Evolutionary conservation across 2,888 invertebrate genomes (phyloP).

Genomic region (Andricus quercusramuli): DNA sequence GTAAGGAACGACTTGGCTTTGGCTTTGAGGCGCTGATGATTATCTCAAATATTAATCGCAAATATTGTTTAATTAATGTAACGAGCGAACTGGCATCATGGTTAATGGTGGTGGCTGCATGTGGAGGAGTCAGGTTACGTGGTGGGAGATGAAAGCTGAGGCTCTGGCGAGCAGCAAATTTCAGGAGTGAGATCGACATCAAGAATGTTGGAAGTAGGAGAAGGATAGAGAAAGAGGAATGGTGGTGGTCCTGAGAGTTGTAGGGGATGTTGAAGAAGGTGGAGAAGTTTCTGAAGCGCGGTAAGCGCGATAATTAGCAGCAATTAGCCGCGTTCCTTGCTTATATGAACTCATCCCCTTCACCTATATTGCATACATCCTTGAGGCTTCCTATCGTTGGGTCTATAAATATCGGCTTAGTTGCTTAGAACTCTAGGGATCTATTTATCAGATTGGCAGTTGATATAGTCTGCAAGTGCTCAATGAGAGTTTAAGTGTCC

Average conservation of each 20-base stretch:
- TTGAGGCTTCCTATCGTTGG: background rate
- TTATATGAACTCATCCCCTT: slow-evolving; percentile 63
- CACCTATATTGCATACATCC: slow-evolving; percentile 44
- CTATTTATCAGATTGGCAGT: background rate
- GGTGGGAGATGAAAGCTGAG: slow-evolving; percentile 43
- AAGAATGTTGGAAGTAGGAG: slow-evolving; percentile 33
- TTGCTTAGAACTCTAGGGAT: background rate
- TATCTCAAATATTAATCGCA: slow-evolving; percentile 76
- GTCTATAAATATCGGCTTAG: slow-evolving; percentile 2
- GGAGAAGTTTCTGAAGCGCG: slow-evolving; percentile 53
- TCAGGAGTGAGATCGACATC: slow-evolving; percentile 45
- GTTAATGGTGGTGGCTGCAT: slow-evolving; percentile 45
- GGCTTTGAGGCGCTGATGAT: slow-evolving; percentile 73
- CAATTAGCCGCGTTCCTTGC: slow-evolving; percentile 72
- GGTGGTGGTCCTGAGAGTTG: slow-evolving; percentile 34
- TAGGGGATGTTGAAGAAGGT: slow-evolving; percentile 41
- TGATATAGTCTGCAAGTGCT: background rate
- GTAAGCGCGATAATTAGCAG: slow-evolving; percentile 76
- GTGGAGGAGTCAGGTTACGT: slow-evolving; percentile 47
- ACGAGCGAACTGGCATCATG: slow-evolving; percentile 60
- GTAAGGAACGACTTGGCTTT: slow-evolving; percentile 47
- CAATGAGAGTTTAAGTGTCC: background rate
- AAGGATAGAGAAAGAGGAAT: slow-evolving; percentile 42
- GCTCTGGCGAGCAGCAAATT: slow-evolving; percentile 54
- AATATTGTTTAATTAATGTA: slow-evolving; percentile 76